Base-by-base conservation (phyloP, 2,797 vertebrate genomes). In the Naso thynnoides region DNA sequence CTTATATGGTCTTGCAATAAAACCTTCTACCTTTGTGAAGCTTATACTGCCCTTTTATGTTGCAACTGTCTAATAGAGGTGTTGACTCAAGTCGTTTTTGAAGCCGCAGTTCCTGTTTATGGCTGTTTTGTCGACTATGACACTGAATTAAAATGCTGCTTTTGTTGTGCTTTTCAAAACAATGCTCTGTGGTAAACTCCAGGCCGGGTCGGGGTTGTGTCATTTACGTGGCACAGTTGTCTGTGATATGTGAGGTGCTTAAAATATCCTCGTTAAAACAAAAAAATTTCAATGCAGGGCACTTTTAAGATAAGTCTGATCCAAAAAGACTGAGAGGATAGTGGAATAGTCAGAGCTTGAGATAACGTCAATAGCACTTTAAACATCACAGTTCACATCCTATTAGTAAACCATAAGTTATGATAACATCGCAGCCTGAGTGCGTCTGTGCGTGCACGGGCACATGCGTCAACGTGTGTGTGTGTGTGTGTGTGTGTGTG, bases 331-430 rank as follows among this genome's bases (percentile, higher is more conserved):
- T 41, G 61, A 1, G 13, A 70, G 68, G 53, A 54, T 49, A 8
- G 33, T 24, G 6, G 47, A 67, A 23, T 39, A 10, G 23, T 38
- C 23, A 5, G 4, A 38, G 8, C 27, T 29, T 3, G 19, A 60
- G 55, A 36, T 29, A 19, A 58, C 16, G 42, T 24, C 42, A 16
- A 21, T 3, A 33, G 4, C n/a, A 18, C 16, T 9, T 19, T 33
- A 36, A 65, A 57, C 29, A 44, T 19, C 41, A 33, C 38, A 6
- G 73, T 70, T 72, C 48, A 33, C 9, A 1, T 50, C 38, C 33
- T 9, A 73, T 59, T 61, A 67, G 72, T 53, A 50, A 67, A 54
- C 64, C 39, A 3, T 15, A 69, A 69, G 56, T 79, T 81, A 70
- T 49, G 75, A 67, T 70, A 58, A 53, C 58, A 53, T 53, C 57